Conservation (phyloP, 1,140 invertebrate genomes). For the Macrobrachium nipponense region DNA sequence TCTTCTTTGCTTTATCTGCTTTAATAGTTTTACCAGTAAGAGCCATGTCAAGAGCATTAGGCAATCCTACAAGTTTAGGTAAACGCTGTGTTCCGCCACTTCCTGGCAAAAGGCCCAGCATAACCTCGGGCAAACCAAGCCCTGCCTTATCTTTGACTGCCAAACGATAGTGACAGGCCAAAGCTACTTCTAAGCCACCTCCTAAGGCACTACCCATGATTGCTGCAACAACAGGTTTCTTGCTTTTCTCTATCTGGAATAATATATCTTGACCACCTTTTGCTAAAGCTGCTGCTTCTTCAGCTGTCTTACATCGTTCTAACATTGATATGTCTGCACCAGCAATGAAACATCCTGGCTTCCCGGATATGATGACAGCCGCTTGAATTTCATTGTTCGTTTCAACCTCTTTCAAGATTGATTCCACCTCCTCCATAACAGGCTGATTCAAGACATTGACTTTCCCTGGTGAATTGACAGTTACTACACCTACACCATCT, state of each 20-base stretch:
- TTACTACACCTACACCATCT: constrained; percentile 88
- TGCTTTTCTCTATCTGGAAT: constrained; percentile 81
- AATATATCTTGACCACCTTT: constrained; percentile 78
- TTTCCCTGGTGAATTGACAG: constrained; percentile 84
- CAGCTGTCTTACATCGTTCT: constrained; percentile 80
- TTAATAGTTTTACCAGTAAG: constrained; percentile 92
- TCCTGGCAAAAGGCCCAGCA: constrained; percentile 94
- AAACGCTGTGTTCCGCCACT: constrained; percentile 95
- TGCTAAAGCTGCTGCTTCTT: constrained; percentile 83
- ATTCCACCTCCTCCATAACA: constrained; percentile 83
- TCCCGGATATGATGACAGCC: constrained; percentile 95
- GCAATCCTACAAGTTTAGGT: constrained; percentile 81
- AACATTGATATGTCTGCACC: constrained; percentile 95
- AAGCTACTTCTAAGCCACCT: constrained; percentile 89
- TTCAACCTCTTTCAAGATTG: constrained; percentile 80
- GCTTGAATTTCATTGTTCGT: constrained; percentile 82
- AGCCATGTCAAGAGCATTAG: constrained; percentile 90
- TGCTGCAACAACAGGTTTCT: constrained; percentile 95
- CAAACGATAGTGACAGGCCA: constrained; percentile 74
- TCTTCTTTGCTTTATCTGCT: constrained; percentile 93
- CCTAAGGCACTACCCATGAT: constrained; percentile 96
- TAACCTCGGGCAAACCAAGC: constrained; percentile 92
- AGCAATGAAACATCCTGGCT: constrained; percentile 95
- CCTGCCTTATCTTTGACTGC: constrained; percentile 95
- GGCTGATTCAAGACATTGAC: constrained; percentile 87